These are phyloP conservation scores for Monopterus albus DNA, from an alignment of 2,113 vertebrate species.

Conservation along the genomic window DNA sequence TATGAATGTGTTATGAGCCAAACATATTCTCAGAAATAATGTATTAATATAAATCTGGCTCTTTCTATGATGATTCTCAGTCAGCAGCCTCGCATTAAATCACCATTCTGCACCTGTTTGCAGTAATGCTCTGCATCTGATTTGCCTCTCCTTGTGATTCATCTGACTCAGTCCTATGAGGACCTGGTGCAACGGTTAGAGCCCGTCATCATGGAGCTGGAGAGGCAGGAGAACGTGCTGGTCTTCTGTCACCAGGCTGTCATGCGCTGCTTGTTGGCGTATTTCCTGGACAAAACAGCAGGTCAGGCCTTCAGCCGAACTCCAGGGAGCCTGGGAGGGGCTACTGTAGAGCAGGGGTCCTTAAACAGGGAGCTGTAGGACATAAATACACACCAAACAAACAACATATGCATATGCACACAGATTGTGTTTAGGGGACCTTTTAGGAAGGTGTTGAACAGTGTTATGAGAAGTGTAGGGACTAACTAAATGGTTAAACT, in stretches of 20 bases:
- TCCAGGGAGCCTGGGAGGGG: no score
- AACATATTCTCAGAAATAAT: no score
- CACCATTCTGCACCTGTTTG: neutral
- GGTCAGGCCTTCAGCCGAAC: slow-evolving; percentile 73
- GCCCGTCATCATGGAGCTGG: slow-evolving; percentile 98
- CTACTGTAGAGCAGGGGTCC: no score
- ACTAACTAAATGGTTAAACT: no score
- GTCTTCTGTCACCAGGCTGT: slow-evolving; percentile 98
- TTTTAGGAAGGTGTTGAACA: neutral
- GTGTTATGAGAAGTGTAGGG: neutral
- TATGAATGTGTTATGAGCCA: no score
- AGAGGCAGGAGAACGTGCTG: slow-evolving; percentile 97
- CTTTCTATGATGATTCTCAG: neutral
- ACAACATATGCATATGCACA: no score
- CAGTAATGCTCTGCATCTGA: neutral
- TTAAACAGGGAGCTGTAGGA: no score
- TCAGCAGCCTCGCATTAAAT: neutral
- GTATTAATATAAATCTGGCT: neutral
- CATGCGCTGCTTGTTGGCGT: slow-evolving; percentile 97
- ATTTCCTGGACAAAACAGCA: slow-evolving; percentile 97
- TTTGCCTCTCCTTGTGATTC: neutral
- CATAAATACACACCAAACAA: no score
- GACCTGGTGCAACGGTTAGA: slow-evolving; percentile 97
- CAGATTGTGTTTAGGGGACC: neutral
- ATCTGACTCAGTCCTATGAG: slow-evolving; percentile 90